These are phyloP conservation scores for Rhizomys pruinosus DNA, from an alignment of 2,113 vertebrate species.

Conservation along the genomic window DNA sequence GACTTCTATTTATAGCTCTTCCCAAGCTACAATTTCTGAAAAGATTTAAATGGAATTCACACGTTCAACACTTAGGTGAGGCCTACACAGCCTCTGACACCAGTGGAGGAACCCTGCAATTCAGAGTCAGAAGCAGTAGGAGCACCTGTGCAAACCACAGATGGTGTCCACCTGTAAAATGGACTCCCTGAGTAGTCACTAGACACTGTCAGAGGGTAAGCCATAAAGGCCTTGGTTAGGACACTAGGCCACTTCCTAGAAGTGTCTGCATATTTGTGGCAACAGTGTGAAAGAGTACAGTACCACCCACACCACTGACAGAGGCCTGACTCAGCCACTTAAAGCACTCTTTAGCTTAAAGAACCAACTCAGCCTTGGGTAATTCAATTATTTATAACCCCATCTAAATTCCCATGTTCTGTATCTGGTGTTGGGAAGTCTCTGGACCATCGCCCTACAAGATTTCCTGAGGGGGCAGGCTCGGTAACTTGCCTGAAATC, in stretches of 20 bases:
- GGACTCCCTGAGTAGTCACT: neutral
- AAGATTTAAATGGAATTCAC: conserved; percentile 32
- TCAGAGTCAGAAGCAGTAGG: neutral
- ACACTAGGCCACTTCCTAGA: neutral
- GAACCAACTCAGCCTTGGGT: neutral
- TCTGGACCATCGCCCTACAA: neutral
- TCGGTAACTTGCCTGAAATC: neutral
- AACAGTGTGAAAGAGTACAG: neutral
- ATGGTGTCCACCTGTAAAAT: too few species aligned
- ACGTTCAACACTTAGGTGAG: neutral
- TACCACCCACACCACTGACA: neutral
- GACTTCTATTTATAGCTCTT: conserved; percentile 57
- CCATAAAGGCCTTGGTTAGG: neutral
- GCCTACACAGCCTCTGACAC: neutral
- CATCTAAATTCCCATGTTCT: neutral
- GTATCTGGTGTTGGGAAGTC: neutral
- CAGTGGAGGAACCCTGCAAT: neutral
- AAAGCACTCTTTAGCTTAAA: neutral
- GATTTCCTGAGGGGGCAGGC: neutral
- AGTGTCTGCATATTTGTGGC: neutral
- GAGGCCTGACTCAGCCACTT: neutral
- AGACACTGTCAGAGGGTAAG: neutral
- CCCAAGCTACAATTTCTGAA: conserved; percentile 54
- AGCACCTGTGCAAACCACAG: too few species aligned
- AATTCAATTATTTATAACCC: neutral